Percentiles rank a stretch among this genome's conserved stretches.
Conservation (phyloP, 1,140 invertebrate genomes). For the Anagrus nilaparvatae region DNA sequence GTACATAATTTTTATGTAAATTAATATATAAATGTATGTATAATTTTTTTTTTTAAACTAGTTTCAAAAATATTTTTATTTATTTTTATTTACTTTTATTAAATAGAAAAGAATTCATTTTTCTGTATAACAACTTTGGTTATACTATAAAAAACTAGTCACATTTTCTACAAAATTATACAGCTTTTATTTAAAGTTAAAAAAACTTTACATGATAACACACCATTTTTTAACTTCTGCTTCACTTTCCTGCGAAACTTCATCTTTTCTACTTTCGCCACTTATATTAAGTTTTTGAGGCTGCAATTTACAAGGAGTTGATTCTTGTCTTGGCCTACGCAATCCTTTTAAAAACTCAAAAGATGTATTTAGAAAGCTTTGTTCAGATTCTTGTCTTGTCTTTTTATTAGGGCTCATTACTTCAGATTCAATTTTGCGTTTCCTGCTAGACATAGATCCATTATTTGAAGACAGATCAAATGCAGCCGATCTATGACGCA, state of each 20-base stretch:
- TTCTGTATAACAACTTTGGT: too few relatives aligned
- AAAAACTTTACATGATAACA: constrained; percentile 33
- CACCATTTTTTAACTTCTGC: constrained; percentile 27
- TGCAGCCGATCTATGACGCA: constrained; percentile 18
- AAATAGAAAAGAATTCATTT: too few relatives aligned
- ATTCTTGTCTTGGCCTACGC: constrained; percentile 24
- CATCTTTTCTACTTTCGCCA: constrained; percentile 8
- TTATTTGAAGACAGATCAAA: constrained; percentile 19
- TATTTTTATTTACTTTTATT: too few relatives aligned
- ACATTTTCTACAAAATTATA: too few relatives aligned
- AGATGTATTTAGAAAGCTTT: constrained; percentile 23
- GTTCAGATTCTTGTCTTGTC: constrained; percentile 22
- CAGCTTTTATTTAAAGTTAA: too few relatives aligned
- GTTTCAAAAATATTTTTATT: too few relatives aligned
- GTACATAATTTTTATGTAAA: too few relatives aligned
- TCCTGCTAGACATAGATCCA: constrained; percentile 22
- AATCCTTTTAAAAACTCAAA: constrained; percentile 23
- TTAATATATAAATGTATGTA: too few relatives aligned
- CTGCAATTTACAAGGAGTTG: constrained; percentile 27
- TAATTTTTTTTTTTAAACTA: too few relatives aligned
- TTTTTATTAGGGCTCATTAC: constrained; percentile 21
- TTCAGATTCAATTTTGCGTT: constrained; percentile 24
- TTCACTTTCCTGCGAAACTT: constrained; percentile 12
- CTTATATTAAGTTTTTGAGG: constrained; percentile 19
- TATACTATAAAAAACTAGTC: too few relatives aligned